Evolutionary conservation across 2,113 vertebrate species (phyloP).

Genomic region (Eretmochelys imbricata): DNA sequence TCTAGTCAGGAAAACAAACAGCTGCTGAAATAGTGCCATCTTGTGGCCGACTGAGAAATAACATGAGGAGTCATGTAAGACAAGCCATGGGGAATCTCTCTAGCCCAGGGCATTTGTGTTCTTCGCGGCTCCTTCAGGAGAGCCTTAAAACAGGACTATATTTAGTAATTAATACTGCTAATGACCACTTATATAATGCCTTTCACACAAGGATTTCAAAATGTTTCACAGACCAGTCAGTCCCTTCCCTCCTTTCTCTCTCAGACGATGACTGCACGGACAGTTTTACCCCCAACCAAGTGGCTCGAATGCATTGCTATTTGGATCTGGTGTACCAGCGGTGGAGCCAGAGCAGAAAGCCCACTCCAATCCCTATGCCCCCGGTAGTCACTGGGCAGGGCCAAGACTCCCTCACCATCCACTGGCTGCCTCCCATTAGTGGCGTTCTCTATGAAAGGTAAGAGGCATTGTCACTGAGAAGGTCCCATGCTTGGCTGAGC

Average conservation of each 20-base stretch:
- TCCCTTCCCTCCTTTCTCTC: neutral
- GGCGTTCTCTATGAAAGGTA: slow-evolving; percentile 91
- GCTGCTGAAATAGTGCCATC: slow-evolving; percentile 76
- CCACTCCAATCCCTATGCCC: slow-evolving; percentile 87
- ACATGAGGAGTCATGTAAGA: neutral
- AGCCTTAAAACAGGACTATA: too few species aligned
- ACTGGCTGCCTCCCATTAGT: slow-evolving; percentile 91
- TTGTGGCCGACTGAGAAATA: slow-evolving; percentile 67
- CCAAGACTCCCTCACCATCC: slow-evolving; percentile 86
- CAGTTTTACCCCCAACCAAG: slow-evolving; percentile 96
- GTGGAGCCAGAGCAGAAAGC: slow-evolving; percentile 86
- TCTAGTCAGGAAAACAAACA: neutral
- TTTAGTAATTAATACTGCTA: neutral
- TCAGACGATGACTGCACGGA: slow-evolving; percentile 97
- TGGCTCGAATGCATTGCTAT: slow-evolving; percentile 98
- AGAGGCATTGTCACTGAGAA: fast-evolving
- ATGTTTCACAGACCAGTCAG: fast-evolving
- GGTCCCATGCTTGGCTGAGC: neutral
- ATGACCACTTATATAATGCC: neutral
- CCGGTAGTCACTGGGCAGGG: slow-evolving; percentile 87
- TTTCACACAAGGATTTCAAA: neutral
- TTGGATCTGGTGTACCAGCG: slow-evolving; percentile 94
- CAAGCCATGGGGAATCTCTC: neutral
- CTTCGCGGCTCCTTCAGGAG: neutral
- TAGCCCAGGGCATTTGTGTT: neutral